Evolutionary conservation across 2,113 vertebrate genomes (phyloP), one percentile per base, ranked within the genome.

Genomic region (Geococcyx californianus): DNA sequence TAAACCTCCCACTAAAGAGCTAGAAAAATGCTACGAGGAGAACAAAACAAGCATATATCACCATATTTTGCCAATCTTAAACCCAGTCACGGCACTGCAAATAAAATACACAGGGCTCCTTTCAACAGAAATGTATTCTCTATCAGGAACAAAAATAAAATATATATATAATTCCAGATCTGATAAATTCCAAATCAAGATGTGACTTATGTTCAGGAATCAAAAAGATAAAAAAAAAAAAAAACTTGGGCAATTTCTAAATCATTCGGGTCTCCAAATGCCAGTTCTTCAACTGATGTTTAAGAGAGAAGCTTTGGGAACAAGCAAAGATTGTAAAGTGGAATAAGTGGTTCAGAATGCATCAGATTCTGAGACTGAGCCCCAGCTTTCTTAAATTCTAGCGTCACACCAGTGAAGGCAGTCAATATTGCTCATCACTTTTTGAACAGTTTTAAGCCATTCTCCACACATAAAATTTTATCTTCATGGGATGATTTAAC

Each of bases 41-140:
- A 95, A 95, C 95, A 96, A 95, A 92, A 77, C 81, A 75, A 81
- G 90, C 36, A 90, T 94, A 76, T 49, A 94, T 95, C 92, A 94
- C 52, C 31, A 38, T 45, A 31, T 66, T 75, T 45, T 86, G 75
- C 82, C 83, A 89, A 89, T 89, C 85, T 80, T 58, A 52, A 62
- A 84, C 51, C 87, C 72, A 87, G 92, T 81, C 89, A 81, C 11
- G 24, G 90, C 70, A 5, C 1, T 63, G 55, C 58, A 59, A 88
- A 80, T 92, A 87, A 94, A 90, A 92, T 2, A 45, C 83, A 75
- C 42, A 6, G 26, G 4, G 10, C 40, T 96, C 34, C 59, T 89
- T 93, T 88, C 40, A 17, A n/a, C 73, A 83, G 77, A 82, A 93
- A 96, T 55, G 74, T 72, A 56, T 83, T 89, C 87, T 80, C 87